These are phyloP conservation scores for Neomorphus geoffroyi DNA, from an alignment of 2,797 vertebrate genomes.

Conservation along the genomic window DNA sequence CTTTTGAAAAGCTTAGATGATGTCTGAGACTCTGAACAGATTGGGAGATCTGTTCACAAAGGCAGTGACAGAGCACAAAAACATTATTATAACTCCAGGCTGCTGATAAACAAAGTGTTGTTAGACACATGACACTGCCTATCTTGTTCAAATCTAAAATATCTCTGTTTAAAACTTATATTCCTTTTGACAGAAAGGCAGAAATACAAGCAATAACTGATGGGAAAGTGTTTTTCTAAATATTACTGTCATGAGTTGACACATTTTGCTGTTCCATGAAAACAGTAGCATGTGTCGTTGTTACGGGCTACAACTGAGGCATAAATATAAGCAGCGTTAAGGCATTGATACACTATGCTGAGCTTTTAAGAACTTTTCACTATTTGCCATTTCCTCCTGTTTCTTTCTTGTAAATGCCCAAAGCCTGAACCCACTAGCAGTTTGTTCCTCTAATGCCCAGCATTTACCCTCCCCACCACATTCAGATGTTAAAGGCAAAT, in stretches of 20 bases:
- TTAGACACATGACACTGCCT: not conserved
- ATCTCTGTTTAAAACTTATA: not conserved
- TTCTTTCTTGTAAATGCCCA: not conserved
- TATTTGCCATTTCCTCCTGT: not conserved
- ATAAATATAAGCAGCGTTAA: not conserved
- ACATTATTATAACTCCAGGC: not conserved
- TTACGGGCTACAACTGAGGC: accelerated
- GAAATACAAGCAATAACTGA: not conserved
- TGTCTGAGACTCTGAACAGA: not conserved
- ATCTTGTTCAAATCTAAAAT: not conserved
- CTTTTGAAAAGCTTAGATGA: not conserved
- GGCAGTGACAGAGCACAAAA: not conserved
- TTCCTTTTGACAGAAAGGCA: not conserved
- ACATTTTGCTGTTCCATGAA: not conserved
- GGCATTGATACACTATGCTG: accelerated
- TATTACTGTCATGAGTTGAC: not conserved
- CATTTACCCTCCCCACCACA: not conserved
- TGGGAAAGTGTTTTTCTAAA: not conserved
- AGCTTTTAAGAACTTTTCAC: not conserved
- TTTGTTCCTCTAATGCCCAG: not conserved
- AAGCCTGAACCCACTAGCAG: not conserved
- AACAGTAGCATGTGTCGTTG: not conserved
- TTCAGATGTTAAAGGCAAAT: not conserved
- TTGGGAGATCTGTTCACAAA: not conserved
- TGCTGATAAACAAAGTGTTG: not conserved